Conservation (phyloP, 2,797 vertebrate species). For the Chelidonichthys spinosus region DNA sequence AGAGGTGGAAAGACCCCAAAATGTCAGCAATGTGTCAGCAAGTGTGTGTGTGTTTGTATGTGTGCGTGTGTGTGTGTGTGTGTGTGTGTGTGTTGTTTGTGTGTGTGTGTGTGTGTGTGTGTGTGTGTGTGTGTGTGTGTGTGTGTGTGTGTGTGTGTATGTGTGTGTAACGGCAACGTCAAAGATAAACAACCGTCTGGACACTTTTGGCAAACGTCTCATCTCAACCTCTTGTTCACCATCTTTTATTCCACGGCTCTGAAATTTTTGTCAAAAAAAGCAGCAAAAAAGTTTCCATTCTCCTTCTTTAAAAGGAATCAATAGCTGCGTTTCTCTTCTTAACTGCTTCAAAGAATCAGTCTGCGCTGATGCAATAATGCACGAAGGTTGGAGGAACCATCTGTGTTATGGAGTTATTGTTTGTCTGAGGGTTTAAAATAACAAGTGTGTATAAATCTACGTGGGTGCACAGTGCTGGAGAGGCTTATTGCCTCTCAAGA, state of each 20-base stretch:
- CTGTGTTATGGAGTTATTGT: constrained; percentile 64
- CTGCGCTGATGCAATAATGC: constrained; percentile 70
- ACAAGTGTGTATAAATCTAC: constrained; percentile 46
- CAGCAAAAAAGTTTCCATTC: constrained; percentile 37
- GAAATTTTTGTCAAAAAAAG: constrained; percentile 58
- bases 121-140: constrained; percentile 13
- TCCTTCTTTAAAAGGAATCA: constrained; percentile 72
- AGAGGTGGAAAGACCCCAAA: constrained; percentile 37
- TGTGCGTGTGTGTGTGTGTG: too few relatives aligned
- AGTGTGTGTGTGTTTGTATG: background rate
- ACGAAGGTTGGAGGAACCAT: constrained; percentile 64
- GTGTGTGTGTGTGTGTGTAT: background rate
- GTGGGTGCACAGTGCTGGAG: constrained; percentile 13
- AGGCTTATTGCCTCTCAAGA: constrained; percentile 52
- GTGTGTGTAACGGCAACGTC: constrained; percentile 25
- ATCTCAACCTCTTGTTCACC: constrained; percentile 26
- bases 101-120: constrained; percentile 5
- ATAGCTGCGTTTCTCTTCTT: constrained; percentile 63
- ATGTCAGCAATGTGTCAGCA: constrained; percentile 1
- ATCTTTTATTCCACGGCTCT: constrained; percentile 24
- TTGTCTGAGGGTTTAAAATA: constrained; percentile 63
- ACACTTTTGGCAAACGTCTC: constrained; percentile 61
- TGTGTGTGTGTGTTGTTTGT: constrained; percentile 14
- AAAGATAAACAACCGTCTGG: constrained; percentile 61
- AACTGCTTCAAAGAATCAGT: constrained; percentile 67